Conservation (phyloP, 2,797 vertebrate species). For the Acipenser transmontanus region DNA sequence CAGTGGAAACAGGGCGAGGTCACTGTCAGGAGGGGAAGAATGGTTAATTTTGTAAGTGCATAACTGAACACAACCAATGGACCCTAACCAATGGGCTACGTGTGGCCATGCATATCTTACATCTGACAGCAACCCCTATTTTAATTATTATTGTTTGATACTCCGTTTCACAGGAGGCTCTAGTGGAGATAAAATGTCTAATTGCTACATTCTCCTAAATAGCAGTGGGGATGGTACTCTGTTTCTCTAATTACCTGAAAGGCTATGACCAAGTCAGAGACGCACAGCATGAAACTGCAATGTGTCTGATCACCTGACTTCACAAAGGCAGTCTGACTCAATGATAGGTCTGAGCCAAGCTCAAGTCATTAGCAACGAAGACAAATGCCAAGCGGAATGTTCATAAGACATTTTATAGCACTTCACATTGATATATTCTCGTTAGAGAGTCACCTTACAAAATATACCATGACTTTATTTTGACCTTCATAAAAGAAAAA, state of each 20-base stretch:
- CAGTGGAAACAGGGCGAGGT: too few species aligned
- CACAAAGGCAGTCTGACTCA: slow-evolving; percentile 4
- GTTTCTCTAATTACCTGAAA: slow-evolving; percentile 20
- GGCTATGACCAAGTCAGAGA: slow-evolving; percentile 10
- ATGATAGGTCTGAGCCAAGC: neutral
- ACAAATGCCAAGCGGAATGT: neutral
- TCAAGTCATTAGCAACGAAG: slow-evolving; percentile 18
- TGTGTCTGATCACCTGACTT: slow-evolving; percentile 11
- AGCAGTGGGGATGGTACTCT: slow-evolving; percentile 16
- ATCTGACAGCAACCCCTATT: neutral
- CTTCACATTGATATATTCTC: neutral
- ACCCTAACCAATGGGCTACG: too few species aligned
- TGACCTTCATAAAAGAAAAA: neutral
- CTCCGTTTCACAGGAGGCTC: slow-evolving; percentile 9
- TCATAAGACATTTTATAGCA: neutral
- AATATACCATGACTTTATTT: neutral
- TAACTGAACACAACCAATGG: too few species aligned
- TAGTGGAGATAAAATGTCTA: slow-evolving; percentile 20
- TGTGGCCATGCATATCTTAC: slow-evolving; percentile 9
- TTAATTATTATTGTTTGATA: slow-evolving; percentile 12
- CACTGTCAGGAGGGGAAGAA: too few species aligned
- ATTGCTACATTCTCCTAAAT: slow-evolving; percentile 23
- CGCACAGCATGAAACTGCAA: slow-evolving; percentile 5
- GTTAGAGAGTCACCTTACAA: slow-evolving; percentile 1
- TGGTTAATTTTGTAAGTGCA: too few species aligned